Conservation (phyloP, 2,797 vertebrate species). For the Tympanoctomys barrerae region DNA sequence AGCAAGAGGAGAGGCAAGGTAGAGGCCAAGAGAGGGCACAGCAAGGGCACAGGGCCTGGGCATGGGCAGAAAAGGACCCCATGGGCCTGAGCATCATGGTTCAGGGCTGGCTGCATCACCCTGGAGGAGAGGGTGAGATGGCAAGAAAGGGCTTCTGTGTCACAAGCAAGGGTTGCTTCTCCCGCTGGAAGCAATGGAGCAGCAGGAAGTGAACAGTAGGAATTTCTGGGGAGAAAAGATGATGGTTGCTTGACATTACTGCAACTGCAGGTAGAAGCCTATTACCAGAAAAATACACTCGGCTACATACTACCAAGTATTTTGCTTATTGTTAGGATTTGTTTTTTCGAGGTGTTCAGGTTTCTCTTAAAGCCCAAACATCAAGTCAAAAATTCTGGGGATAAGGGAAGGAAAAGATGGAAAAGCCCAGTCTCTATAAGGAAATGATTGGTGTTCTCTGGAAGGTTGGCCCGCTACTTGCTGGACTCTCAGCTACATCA, state of each 20-base stretch:
- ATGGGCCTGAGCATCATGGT: fast-evolving
- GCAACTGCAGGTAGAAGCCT: neutral
- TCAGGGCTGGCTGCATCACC: neutral
- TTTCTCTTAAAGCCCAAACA: neutral
- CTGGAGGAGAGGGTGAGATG: neutral
- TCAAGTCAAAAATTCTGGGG: neutral
- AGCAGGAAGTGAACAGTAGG: conserved; percentile 3
- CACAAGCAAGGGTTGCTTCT: neutral
- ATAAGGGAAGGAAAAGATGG: conserved; percentile 35
- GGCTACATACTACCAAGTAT: no score
- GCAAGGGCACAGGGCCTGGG: neutral
- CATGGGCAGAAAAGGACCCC: neutral
- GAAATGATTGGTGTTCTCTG: neutral
- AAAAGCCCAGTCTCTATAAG: neutral
- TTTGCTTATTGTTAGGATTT: neutral
- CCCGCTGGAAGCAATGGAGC: neutral
- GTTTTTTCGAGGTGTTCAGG: neutral
- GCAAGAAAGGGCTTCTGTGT: neutral
- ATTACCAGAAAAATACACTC: neutral
- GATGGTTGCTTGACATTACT: neutral
- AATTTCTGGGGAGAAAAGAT: neutral
- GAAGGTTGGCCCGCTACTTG: neutral
- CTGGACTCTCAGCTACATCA: neutral
- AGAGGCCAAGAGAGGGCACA: neutral
- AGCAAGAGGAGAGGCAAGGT: neutral